Percentiles rank a stretch among this genome's conserved stretches.
Evolutionary conservation across 2,113 vertebrate species (phyloP).

Genomic region (Cyprinus carpio): DNA sequence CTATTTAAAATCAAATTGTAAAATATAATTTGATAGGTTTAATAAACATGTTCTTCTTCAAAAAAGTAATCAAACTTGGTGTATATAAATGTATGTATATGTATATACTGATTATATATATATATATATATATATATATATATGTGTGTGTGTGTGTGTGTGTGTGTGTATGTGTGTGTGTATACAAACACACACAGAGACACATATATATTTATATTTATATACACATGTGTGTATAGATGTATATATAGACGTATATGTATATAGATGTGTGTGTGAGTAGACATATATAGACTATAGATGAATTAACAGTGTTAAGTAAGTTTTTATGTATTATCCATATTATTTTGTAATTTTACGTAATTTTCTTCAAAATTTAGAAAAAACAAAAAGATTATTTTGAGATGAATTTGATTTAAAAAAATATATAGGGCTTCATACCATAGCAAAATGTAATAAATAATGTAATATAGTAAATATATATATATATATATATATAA

Average conservation of each 20-base stretch:
- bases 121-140: no score
- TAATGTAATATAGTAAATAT: neutral
- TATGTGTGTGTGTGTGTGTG: neutral
- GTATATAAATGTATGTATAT: no score
- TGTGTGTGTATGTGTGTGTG: neutral
- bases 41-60: neutral
- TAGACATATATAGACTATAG: neutral
- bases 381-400: no score
- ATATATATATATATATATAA: no score
- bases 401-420: no score
- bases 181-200: no score
- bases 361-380: neutral
- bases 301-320: neutral
- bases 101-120: no score
- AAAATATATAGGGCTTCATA: neutral
- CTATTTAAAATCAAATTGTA: neutral
- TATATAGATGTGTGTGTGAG: neutral
- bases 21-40: neutral
- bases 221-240: neutral
- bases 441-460: neutral
- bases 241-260: neutral
- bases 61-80: neutral
- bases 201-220: no score
- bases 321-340: no score
- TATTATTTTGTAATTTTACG: no score